Percentiles rank a stretch among this genome's conserved stretches.
phyloP scores from a whole-genome alignment of 1,140 invertebrate genomes.

The Triops longicaudatus region DNA sequence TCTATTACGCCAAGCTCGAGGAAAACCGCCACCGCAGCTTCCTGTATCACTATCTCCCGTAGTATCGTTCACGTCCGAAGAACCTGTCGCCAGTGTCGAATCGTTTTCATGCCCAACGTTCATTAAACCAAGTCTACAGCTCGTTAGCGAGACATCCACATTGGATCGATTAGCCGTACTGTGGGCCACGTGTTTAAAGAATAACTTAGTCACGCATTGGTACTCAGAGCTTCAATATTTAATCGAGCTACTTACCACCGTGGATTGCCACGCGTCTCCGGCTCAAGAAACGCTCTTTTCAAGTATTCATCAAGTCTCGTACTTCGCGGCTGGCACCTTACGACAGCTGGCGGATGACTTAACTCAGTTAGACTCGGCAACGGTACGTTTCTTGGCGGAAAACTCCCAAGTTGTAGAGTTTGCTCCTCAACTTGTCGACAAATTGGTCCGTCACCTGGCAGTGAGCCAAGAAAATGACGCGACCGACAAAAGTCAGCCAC shows the following conservation, averaged over 20 bases:
- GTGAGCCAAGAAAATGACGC: slow-evolving; percentile 33
- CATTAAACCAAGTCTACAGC: not conserved
- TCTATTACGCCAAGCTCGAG: slow-evolving; percentile 20
- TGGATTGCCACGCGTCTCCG: not conserved
- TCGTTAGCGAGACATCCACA: not conserved
- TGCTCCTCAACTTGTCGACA: slow-evolving; percentile 40
- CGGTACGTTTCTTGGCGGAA: slow-evolving; percentile 46
- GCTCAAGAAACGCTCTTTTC: slow-evolving; percentile 32
- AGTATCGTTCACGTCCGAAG: not conserved
- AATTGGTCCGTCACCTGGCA: slow-evolving; percentile 34
- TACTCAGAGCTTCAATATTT: slow-evolving; percentile 19
- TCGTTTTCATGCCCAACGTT: not conserved
- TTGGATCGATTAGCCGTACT: slow-evolving; percentile 19
- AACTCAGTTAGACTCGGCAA: slow-evolving; percentile 45
- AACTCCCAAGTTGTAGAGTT: slow-evolving; percentile 46
- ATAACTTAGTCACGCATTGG: not conserved
- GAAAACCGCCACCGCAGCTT: not conserved
- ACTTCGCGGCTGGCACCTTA: slow-evolving; percentile 49
- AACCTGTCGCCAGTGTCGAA: not conserved
- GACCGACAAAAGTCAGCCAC: slow-evolving; percentile 32
- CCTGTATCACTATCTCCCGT: not conserved
- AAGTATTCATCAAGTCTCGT: slow-evolving; percentile 50
- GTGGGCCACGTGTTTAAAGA: not conserved
- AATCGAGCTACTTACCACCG: slow-evolving; percentile 19
- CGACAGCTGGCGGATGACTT: slow-evolving; percentile 42